phyloP scores from a whole-genome alignment of 2,888 invertebrate genomes.

The Epistrophe grossulariae region DNA sequence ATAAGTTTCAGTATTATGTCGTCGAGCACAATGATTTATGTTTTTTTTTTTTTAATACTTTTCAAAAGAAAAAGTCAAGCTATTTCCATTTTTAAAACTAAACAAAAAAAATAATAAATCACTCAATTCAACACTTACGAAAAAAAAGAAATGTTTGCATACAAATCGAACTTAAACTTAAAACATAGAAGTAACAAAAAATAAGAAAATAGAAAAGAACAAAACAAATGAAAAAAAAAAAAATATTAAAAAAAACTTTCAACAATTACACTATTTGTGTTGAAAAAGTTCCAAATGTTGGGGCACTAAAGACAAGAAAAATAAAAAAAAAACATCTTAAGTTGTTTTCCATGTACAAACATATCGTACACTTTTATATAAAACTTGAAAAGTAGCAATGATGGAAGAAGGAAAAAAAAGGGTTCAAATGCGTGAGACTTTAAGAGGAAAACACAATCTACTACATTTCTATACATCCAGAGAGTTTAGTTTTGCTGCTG shows the following conservation, averaged over 20 bases:
- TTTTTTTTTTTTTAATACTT: neutral
- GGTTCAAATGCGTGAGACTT: conserved; percentile 34
- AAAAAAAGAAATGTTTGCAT: conserved; percentile 23
- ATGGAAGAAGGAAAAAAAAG: neutral
- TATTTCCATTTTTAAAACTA: neutral
- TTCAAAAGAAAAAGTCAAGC: neutral
- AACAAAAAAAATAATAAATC: conserved; percentile 20
- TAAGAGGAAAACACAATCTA: conserved; percentile 23
- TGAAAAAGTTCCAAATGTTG: conserved; percentile 51
- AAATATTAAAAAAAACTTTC: conserved; percentile 60
- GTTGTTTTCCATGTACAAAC: conserved; percentile 68
- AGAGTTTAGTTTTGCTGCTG: conserved; percentile 29
- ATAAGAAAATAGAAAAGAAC: neutral
- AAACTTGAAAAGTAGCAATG: conserved; percentile 34
- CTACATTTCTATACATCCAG: conserved; percentile 19
- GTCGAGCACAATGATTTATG: neutral
- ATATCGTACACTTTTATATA: conserved; percentile 50
- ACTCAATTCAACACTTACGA: neutral
- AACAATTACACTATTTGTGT: conserved; percentile 66
- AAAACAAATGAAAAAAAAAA: conserved; percentile 28
- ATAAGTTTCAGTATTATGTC: neutral
- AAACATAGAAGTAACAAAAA: neutral
- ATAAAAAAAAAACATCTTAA: conserved; percentile 46
- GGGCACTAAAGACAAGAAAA: conserved; percentile 10
- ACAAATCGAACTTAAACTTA: conserved; percentile 33